Percentiles rank a stretch among this genome's conserved stretches.
Conservation (phyloP, 92 coral and sea anemone genomes). For the Scolanthus callimorphus region DNA sequence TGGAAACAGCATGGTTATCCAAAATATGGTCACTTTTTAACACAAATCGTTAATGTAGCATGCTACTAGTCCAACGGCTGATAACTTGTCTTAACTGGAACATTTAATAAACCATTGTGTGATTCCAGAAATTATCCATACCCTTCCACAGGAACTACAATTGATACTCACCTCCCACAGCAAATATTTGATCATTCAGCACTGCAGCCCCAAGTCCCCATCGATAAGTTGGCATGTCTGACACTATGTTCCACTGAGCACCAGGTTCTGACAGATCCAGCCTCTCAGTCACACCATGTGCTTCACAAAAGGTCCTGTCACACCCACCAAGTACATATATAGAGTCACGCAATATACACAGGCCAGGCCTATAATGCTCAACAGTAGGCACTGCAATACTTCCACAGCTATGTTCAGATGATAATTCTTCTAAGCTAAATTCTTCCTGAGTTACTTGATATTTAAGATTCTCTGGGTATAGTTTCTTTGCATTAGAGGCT, state of each 20-base stretch:
- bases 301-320: slow-evolving; percentile 33
- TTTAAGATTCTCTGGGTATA: background rate
- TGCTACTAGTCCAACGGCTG: too few species aligned
- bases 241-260: slow-evolving; percentile 22
- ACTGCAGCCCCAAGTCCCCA: slow-evolving; percentile 51
- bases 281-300: slow-evolving; percentile 24
- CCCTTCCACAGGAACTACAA: too few species aligned
- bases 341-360: slow-evolving; percentile 24
- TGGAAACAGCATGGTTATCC: too few species aligned
- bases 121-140: too few species aligned
- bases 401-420: slow-evolving; percentile 14
- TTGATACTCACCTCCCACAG: slow-evolving; percentile 70
- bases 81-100: too few species aligned
- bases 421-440: slow-evolving; percentile 8
- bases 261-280: slow-evolving; percentile 1
- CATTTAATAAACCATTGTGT: too few species aligned
- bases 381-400: background rate
- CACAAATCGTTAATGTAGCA: too few species aligned
- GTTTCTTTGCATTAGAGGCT: slow-evolving; percentile 17
- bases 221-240: slow-evolving; percentile 31
- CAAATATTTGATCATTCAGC: slow-evolving; percentile 33
- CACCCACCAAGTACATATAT: slow-evolving; percentile 59
- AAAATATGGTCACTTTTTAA: too few species aligned
- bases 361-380: slow-evolving; percentile 50
- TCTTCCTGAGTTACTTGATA: background rate